Base-by-base conservation (phyloP, 1,140 invertebrate species). In the Arion vulgaris region DNA sequence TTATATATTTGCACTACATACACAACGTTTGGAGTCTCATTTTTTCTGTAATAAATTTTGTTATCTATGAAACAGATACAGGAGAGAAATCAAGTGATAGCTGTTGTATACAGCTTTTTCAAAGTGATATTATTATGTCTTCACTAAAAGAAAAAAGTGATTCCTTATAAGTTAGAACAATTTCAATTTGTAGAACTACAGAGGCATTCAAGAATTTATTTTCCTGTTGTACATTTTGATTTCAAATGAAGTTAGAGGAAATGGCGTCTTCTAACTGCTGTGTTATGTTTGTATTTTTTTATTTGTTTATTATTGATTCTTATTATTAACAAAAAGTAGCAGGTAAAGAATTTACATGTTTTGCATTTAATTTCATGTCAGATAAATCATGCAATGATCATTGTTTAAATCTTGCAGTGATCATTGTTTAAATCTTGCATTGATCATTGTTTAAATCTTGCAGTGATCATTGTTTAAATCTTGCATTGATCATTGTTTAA, bases 111-210 rank as follows among this genome's bases (percentile, higher is more conserved):
- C 26, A 66, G 62, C 32, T 1, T 32, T 66, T 66, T 7, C 28
- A 66, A 34, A 66, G 62, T 66, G 62, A 66, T 66, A 57, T 11
- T 57, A 57, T 57, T 57, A 66, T 66, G 28, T 66, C 62, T 32
- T 66, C 28, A 32, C 28, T 57, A 26, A 2, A n/a, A n/a, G n/a
- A n/a, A n/a, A n/a, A 45, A 66, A 28, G 62, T 66, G 62, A 66
- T 66, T 66, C 28, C 17, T 32, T 66, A 66, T n/a, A n/a, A 32
- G 62, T 32, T 66, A 66, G 62, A 28, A 32, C 62, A n/a, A 13
- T 32, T n/a, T 28, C n/a, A 66, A n/a, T 0, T 34, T n/a, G 62
- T 66, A 66, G 62, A 28, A 28, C 62, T 32, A 28, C 11, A 34
- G 53, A 57, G 53, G 23, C 53, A n/a, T 57, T 4, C 15, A 1